Percentiles rank a stretch among this genome's conserved stretches.
These are phyloP conservation scores for Melierax canorus DNA, from an alignment of 2,113 vertebrate species.

Conservation along the genomic window DNA sequence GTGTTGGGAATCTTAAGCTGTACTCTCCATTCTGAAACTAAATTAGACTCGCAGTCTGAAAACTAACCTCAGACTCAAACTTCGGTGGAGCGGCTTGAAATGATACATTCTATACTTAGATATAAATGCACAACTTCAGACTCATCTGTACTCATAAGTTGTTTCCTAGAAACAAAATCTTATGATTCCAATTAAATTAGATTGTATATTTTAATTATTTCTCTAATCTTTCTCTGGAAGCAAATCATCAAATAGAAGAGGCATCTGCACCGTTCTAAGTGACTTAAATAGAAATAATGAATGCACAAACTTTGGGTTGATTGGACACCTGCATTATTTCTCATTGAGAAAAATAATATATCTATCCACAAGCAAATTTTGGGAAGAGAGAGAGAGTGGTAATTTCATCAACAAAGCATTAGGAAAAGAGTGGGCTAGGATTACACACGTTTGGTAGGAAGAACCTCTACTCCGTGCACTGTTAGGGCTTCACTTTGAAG, in stretches of 20 bases:
- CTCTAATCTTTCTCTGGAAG: conserved; percentile 13
- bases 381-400: background rate
- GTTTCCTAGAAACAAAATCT: conserved; percentile 53
- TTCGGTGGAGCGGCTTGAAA: background rate
- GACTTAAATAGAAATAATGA: conserved; percentile 21
- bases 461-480: background rate
- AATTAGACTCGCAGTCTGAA: background rate
- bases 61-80: conserved; percentile 8
- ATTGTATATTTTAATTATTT: conserved; percentile 43
- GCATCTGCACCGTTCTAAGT: conserved; percentile 19
- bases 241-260: conserved; percentile 12
- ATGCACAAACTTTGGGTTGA: background rate
- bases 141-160: background rate
- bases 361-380: background rate
- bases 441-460: background rate
- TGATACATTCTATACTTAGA: background rate
- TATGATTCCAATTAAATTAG: background rate
- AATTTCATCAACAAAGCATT: background rate
- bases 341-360: background rate
- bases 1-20: conserved; percentile 1
- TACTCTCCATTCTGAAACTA: background rate
- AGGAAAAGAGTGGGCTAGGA: background rate
- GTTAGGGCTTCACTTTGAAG: background rate
- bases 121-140: background rate
- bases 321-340: conserved; percentile 40